A percentile compares a stretch with the other conserved stretches of the same genome.
Conservation (phyloP, 2,888 invertebrate species). For the Margaritifera margaritifera region DNA sequence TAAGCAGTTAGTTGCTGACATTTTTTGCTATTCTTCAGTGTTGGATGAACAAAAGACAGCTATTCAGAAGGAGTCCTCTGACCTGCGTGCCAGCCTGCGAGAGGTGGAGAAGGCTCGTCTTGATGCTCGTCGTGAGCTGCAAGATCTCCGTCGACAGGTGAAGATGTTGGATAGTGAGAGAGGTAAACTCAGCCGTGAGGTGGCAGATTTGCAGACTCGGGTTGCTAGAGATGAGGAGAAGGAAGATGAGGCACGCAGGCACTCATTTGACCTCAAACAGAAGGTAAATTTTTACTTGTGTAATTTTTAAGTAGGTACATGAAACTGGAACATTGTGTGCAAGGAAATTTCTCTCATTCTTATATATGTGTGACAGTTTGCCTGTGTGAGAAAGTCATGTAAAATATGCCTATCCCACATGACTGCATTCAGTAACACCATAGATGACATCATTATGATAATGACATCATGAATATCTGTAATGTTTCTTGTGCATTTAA, state of each 20-base stretch:
- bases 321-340: background rate
- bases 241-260: slow-evolving; percentile 71
- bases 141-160: slow-evolving; percentile 71
- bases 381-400: too few relatives aligned
- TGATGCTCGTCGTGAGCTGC: slow-evolving; percentile 83
- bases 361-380: too few relatives aligned
- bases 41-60: slow-evolving; percentile 86
- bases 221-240: slow-evolving; percentile 72
- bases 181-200: slow-evolving; percentile 71
- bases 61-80: slow-evolving; percentile 84
- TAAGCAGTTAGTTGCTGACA: too few relatives aligned
- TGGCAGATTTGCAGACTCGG: slow-evolving; percentile 70
- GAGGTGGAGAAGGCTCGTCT: slow-evolving; percentile 83
- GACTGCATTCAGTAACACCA: background rate
- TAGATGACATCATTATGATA: too few relatives aligned
- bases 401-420: background rate
- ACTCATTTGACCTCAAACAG: slow-evolving; percentile 73
- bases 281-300: slow-evolving; percentile 58
- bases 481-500: too few relatives aligned
- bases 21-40: slow-evolving; percentile 75
- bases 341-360: background rate
- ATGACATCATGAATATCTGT: too few relatives aligned
- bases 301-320: background rate
- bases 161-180: slow-evolving; percentile 72
- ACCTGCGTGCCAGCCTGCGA: slow-evolving; percentile 81